Evolutionary conservation across 2,113 vertebrate genomes (phyloP).

Genomic region (Halcyon malimbica): DNA sequence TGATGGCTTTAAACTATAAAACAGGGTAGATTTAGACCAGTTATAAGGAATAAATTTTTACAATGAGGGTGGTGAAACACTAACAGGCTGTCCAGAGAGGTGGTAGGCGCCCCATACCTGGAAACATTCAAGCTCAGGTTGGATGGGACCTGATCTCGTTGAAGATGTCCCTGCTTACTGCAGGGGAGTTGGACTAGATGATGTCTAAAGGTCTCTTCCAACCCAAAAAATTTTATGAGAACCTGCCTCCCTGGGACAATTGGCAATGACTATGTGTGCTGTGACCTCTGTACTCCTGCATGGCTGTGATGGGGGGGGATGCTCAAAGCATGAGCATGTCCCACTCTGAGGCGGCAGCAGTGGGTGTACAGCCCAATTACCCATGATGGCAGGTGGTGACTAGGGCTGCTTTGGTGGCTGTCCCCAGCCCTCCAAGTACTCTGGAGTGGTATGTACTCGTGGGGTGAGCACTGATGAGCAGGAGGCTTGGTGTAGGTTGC

Average conservation of each 20-base stretch:
- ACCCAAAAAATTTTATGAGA: not conserved
- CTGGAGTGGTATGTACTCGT: accelerated
- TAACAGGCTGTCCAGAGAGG: not conserved
- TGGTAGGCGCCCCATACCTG: not conserved
- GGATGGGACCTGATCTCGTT: not conserved
- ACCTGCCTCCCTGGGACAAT: not conserved
- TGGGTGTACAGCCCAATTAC: not conserved
- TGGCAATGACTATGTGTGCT: accelerated
- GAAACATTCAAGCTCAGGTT: not conserved
- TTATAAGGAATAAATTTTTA: not conserved
- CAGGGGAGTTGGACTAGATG: not conserved
- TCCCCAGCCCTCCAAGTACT: not conserved
- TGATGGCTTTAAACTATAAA: not conserved
- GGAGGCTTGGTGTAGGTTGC: not conserved
- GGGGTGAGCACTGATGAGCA: not conserved
- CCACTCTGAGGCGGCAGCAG: not conserved
- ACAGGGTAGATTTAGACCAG: not conserved
- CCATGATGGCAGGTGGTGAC: not conserved
- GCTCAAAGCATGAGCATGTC: no score
- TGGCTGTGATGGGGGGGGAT: accelerated
- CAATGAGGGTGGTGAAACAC: not conserved
- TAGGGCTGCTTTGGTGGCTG: not conserved
- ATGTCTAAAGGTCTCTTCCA: no score
- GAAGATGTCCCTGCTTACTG: no score
- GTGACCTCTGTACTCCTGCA: not conserved